phyloP scores from a whole-genome alignment of 1,140 invertebrate genomes.

The Tetraneura akinire region DNA sequence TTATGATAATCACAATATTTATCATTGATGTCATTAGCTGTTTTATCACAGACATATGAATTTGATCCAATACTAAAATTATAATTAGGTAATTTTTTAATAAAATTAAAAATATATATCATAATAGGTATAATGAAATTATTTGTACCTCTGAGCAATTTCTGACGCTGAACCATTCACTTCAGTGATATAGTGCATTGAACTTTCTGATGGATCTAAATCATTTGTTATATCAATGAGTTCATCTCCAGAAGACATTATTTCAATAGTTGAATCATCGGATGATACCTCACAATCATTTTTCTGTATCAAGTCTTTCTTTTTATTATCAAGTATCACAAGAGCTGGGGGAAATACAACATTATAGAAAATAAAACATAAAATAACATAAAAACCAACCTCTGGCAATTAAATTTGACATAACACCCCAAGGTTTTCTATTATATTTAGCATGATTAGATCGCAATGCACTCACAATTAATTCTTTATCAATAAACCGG shows the following conservation, averaged over 20 bases:
- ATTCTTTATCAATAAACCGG: conserved; percentile 18
- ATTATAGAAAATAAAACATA: background rate
- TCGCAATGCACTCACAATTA: conserved; percentile 3
- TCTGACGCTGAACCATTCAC: background rate
- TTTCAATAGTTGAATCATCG: conserved; percentile 18
- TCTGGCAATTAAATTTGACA: conserved; percentile 28
- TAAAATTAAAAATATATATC: no score
- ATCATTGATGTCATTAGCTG: background rate
- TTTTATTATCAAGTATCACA: conserved; percentile 2
- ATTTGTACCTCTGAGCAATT: background rate
- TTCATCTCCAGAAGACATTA: conserved; percentile 35
- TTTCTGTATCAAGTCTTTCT: background rate
- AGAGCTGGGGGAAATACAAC: background rate
- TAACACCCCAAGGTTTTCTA: conserved; percentile 36
- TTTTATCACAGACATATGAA: background rate
- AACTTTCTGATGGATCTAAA: background rate
- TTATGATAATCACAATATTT: no score
- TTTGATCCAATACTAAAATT: conserved; percentile 3
- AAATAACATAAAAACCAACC: background rate
- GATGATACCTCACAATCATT: background rate
- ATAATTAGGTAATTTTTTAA: background rate
- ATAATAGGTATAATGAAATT: background rate
- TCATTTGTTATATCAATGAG: conserved; percentile 20
- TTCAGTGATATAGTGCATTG: background rate
- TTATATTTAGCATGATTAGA: conserved; percentile 21